These are phyloP conservation scores for Prietella phreatophila DNA, from an alignment of 2,113 vertebrate genomes.

Conservation along the genomic window DNA sequence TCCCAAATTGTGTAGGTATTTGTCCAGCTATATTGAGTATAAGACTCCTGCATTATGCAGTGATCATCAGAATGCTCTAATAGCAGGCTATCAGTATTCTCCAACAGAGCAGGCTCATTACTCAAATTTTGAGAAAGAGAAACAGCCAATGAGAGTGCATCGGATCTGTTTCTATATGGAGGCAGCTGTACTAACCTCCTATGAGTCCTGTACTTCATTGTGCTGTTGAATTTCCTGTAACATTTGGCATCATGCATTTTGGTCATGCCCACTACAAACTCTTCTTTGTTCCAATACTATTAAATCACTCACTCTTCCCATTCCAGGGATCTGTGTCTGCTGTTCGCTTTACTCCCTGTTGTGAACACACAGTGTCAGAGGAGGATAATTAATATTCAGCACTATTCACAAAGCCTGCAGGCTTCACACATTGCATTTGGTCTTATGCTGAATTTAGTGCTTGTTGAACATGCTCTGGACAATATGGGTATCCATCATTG, in stretches of 20 bases:
- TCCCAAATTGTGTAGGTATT: neutral
- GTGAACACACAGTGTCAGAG: conserved; percentile 1
- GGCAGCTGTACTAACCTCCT: neutral
- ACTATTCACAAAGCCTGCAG: neutral
- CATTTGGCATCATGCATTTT: neutral
- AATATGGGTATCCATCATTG: neutral
- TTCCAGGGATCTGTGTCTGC: conserved; percentile 4
- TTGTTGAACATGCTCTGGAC: neutral
- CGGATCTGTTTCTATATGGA: neutral
- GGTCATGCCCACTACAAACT: neutral
- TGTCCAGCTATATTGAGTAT: neutral
- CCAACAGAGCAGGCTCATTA: neutral
- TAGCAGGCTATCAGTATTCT: neutral
- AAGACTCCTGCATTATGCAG: neutral
- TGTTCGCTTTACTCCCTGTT: conserved; percentile 5
- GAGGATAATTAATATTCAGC: conserved; percentile 16
- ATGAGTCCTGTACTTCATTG: neutral
- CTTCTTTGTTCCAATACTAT: neutral
- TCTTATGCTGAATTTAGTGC: neutral
- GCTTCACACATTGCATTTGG: neutral
- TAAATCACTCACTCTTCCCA: neutral
- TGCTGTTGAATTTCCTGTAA: neutral
- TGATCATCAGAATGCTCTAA: conserved; percentile 5
- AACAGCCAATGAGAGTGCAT: neutral
- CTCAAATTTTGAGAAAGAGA: neutral